Conservation (phyloP, 2,888 invertebrate genomes). For the Thymelicus acteon region DNA sequence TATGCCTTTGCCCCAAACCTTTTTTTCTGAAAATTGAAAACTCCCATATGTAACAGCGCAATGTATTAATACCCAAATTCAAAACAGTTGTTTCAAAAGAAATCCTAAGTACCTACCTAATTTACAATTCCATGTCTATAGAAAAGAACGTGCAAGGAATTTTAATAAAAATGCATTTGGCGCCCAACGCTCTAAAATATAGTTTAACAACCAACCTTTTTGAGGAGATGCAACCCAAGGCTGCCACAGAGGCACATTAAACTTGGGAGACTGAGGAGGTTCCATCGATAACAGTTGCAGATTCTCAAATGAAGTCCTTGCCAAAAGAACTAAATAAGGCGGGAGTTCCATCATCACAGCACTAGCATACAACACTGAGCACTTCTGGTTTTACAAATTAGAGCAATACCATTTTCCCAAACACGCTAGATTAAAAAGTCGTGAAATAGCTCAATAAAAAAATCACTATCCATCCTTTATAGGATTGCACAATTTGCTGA, state of each 20-base stretch:
- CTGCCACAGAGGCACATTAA: slow-evolving; percentile 80
- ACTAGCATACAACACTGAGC: slow-evolving; percentile 48
- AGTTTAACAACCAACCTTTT: slow-evolving; percentile 60
- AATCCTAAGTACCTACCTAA: background rate
- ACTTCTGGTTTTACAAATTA: slow-evolving; percentile 17
- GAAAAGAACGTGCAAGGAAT: too few species aligned
- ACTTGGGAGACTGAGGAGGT: slow-evolving; percentile 81
- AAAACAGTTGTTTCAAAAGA: background rate
- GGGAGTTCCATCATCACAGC: slow-evolving; percentile 80
- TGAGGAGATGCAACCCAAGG: slow-evolving; percentile 75
- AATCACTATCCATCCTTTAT: slow-evolving; percentile 44
- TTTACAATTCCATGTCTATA: too few species aligned
- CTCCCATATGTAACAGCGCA: too few species aligned
- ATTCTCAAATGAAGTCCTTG: slow-evolving; percentile 69
- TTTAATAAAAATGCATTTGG: background rate
- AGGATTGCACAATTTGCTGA: slow-evolving; percentile 27
- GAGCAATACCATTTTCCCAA: slow-evolving; percentile 36
- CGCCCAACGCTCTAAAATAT: background rate
- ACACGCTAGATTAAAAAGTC: slow-evolving; percentile 37
- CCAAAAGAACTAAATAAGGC: slow-evolving; percentile 73
- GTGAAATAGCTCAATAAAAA: slow-evolving; percentile 25
- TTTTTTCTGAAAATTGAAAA: too few species aligned
- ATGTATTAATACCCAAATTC: too few species aligned
- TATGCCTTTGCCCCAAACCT: too few species aligned
- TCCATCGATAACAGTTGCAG: slow-evolving; percentile 73